Evolutionary conservation across 2,797 vertebrate genomes (phyloP).

Genomic region (Taenioides sp.): DNA sequence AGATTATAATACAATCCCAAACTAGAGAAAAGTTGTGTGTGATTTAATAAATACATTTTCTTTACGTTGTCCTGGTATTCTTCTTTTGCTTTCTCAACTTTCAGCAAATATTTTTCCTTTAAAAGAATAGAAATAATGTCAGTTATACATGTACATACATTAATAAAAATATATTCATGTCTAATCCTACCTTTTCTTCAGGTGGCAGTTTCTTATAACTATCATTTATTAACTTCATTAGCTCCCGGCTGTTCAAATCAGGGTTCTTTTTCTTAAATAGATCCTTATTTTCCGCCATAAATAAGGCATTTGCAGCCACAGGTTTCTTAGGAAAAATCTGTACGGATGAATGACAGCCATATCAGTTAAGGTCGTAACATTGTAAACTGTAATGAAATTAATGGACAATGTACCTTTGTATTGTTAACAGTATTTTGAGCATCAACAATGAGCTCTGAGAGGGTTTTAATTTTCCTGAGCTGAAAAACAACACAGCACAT

Average conservation of each 20-base stretch:
- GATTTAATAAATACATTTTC: constrained; percentile 69
- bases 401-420: constrained; percentile 33
- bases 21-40: neutral
- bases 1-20: neutral
- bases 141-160: neutral
- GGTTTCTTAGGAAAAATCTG: constrained; percentile 80
- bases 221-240: constrained; percentile 76
- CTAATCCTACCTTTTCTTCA: constrained; percentile 80
- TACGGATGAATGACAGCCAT: neutral
- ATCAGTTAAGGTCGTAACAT: neutral
- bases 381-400: neutral
- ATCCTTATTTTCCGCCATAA: constrained; percentile 80
- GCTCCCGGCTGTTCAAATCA: constrained; percentile 71
- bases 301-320: constrained; percentile 76
- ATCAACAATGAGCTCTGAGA: constrained; percentile 85
- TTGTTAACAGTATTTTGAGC: constrained; percentile 81
- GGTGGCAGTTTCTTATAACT: constrained; percentile 81
- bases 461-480: constrained; percentile 84
- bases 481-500: constrained; percentile 44
- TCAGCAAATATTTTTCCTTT: constrained; percentile 81
- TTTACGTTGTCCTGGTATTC: constrained; percentile 77
- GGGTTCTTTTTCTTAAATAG: constrained; percentile 81
- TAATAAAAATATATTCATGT: neutral
- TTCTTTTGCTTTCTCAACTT: constrained; percentile 73
- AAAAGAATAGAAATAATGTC: constrained; percentile 8